Conservation (phyloP, 2,797 vertebrate genomes). For the Peromyscus aztecus region DNA sequence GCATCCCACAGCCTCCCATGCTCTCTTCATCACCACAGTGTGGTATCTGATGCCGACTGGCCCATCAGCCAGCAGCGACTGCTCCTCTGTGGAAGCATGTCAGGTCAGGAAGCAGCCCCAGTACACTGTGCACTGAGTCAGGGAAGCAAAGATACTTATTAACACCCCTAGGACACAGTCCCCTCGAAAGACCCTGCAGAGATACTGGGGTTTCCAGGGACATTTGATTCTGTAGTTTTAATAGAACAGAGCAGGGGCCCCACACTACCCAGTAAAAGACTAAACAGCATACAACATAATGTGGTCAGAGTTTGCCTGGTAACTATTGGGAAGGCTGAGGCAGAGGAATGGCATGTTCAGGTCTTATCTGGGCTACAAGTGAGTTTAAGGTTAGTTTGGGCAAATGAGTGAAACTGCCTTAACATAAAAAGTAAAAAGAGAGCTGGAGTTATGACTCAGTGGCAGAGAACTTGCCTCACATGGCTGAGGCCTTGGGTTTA, state of each 20-base stretch:
- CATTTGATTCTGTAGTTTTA: slow-evolving; percentile 47
- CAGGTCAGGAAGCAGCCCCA: neutral
- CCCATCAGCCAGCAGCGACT: too few relatives aligned
- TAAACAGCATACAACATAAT: slow-evolving; percentile 31
- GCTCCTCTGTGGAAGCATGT: neutral
- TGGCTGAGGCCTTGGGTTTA: neutral
- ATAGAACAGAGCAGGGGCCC: slow-evolving; percentile 1
- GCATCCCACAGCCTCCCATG: neutral
- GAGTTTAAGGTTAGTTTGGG: neutral
- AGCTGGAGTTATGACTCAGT: neutral
- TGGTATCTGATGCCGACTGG: neutral
- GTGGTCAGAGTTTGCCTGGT: neutral
- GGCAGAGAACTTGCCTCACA: neutral
- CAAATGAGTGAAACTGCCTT: neutral
- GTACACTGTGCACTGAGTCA: neutral
- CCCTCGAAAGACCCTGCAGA: neutral
- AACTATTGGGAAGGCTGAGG: neutral
- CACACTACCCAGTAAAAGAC: slow-evolving; percentile 49
- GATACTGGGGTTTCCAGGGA: neutral
- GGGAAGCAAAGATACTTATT: neutral
- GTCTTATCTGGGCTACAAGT: neutral
- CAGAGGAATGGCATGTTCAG: neutral
- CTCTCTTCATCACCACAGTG: neutral
- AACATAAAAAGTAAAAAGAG: neutral
- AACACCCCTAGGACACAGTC: neutral